Percentiles rank a stretch among this genome's conserved stretches.
These are phyloP conservation scores for Anniella stebbinsi DNA, from an alignment of 2,797 vertebrate genomes.

Conservation along the genomic window DNA sequence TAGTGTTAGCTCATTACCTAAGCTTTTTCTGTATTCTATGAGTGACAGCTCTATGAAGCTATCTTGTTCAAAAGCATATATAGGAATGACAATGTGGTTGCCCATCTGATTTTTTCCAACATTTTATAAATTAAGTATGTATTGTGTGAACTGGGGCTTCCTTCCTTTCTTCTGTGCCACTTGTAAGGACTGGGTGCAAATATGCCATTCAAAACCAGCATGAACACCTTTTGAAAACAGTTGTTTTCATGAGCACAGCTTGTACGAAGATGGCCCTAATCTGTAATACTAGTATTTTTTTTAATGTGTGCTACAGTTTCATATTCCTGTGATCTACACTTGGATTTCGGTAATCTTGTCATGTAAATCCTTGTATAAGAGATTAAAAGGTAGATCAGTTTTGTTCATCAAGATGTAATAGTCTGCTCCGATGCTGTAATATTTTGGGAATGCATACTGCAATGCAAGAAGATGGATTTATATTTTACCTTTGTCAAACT, in stretches of 20 bases:
- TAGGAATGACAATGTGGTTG: background rate
- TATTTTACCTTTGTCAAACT: conserved; percentile 58
- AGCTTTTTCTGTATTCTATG: rapidly evolving
- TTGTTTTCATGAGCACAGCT: conserved; percentile 43
- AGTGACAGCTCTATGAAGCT: conserved; percentile 15
- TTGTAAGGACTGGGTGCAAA: background rate
- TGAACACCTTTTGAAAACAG: background rate
- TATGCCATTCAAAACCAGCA: background rate
- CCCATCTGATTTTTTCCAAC: conserved; percentile 22
- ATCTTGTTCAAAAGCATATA: background rate
- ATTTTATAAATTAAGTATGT: background rate
- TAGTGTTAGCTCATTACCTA: background rate
- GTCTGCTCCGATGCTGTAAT: background rate
- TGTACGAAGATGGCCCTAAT: conserved; percentile 39
- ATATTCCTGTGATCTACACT: conserved; percentile 50
- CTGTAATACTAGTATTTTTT: conserved; percentile 20
- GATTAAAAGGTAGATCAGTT: conserved; percentile 60
- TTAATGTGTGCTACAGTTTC: conserved; percentile 28
- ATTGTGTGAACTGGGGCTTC: background rate
- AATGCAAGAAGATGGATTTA: conserved; percentile 47
- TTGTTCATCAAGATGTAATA: conserved; percentile 37
- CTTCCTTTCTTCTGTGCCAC: background rate
- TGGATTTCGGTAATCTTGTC: conserved; percentile 71
- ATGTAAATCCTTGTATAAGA: conserved; percentile 60
- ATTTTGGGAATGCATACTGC: conserved; percentile 3